phyloP scores from a whole-genome alignment of 2,888 invertebrate genomes.

The Hedychridium roseum region DNA sequence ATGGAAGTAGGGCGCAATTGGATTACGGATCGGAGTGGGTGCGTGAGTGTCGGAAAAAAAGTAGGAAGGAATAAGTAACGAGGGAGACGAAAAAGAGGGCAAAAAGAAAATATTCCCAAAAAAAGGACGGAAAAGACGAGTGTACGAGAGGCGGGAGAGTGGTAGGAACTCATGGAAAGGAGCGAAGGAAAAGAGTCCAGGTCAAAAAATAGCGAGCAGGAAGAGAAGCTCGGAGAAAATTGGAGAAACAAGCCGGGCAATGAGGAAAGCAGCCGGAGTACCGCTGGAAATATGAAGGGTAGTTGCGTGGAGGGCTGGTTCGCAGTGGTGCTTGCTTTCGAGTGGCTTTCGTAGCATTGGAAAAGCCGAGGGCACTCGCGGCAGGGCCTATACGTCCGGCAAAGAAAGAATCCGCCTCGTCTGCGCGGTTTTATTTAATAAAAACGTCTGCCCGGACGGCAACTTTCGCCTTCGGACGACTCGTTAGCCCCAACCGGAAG shows the following conservation, averaged over 20 bases:
- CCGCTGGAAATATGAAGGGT: no score
- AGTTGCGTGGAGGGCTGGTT: not conserved
- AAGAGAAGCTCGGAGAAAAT: no score
- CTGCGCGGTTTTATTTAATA: constrained; percentile 12
- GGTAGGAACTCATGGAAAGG: not conserved
- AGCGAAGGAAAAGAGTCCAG: not conserved
- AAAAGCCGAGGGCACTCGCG: constrained; percentile 5
- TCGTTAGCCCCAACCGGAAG: no score
- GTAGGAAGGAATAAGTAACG: not conserved
- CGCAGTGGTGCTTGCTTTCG: not conserved
- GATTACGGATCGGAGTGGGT: not conserved
- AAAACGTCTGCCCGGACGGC: no score
- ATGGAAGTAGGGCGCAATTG: not conserved
- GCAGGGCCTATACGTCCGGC: not conserved
- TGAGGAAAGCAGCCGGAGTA: not conserved
- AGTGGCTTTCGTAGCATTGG: constrained; percentile 1
- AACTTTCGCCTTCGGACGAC: no score
- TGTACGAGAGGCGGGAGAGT: not conserved
- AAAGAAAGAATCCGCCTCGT: not conserved
- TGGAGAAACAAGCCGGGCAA: not conserved
- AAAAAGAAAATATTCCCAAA: not conserved
- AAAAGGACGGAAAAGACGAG: constrained; percentile 1
- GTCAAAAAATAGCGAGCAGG: no score
- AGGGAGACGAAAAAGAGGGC: not conserved
- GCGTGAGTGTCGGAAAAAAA: not conserved